phyloP scores from a whole-genome alignment of 1,140 invertebrate genomes.

The Eupristina koningsbergeri region DNA sequence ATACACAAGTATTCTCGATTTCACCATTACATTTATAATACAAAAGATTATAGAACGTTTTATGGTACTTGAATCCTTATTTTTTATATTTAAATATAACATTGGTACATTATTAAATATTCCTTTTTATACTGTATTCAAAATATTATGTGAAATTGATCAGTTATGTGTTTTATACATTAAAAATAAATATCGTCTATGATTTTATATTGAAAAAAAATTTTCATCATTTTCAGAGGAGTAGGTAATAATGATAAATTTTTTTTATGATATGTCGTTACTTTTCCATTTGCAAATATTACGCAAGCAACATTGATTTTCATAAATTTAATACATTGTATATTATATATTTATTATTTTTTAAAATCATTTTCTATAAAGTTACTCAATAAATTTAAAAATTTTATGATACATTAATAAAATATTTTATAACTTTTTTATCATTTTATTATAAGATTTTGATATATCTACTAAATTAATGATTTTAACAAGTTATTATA shows the following conservation, averaged over 20 bases:
- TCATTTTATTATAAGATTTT: too few relatives aligned
- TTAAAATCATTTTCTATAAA: too few relatives aligned
- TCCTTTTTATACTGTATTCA: neutral
- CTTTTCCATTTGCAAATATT: neutral
- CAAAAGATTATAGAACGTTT: neutral
- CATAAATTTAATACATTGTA: neutral
- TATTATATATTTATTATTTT: neutral
- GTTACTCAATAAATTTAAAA: neutral
- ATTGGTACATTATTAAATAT: neutral
- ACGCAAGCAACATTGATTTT: neutral
- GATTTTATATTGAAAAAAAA: neutral
- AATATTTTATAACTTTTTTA: too few relatives aligned
- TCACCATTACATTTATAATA: neutral
- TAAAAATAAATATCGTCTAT: neutral
- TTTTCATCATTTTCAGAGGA: neutral
- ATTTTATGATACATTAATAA: neutral
- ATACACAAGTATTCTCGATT: neutral
- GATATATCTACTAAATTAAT: neutral
- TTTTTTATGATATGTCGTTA: neutral
- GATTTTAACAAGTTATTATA: neutral
- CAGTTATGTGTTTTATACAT: neutral
- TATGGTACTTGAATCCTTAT: neutral
- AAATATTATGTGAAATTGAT: neutral
- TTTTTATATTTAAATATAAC: neutral
- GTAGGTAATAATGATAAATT: neutral